Base-by-base conservation (phyloP, 2,888 invertebrate species). In the Tuberolachnus salignus region DNA sequence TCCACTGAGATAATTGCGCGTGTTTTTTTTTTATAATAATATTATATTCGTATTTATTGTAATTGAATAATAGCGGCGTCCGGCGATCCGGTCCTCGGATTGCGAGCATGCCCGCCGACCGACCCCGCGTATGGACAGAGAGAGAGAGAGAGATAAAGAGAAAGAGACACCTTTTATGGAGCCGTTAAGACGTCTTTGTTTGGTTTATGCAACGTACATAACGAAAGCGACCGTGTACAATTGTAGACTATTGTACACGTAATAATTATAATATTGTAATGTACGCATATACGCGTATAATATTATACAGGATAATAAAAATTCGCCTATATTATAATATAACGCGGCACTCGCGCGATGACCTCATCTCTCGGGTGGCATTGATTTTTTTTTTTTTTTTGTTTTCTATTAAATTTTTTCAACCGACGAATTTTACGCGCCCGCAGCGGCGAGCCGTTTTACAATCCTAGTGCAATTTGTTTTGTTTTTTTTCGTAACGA, bases 11-110 rank as follows among this genome's bases (percentile, higher is more conserved):
- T 19, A 63, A 4, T 16, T 1, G n/a, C 26, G n/a, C 16, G 9
- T 1, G 26, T 61, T 67, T 34, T 26, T 13, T 4, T 6, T 4
- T 4, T 34, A 4, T 34, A 42, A 44, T 44, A 44, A 59, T 34
- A 34, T 4, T 34, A 34, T 34, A 26, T 42, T n/a, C 1, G 42
- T 23, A 57, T 64, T 46, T 21, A 16, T 44, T 21, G 11, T 46
- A 46, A 57, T 57, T 70, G 23, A 59, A 72, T 61, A 34, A n/a
- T n/a, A n/a, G n/a, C n/a, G n/a, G n/a, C n/a, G 34, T 72, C 34
- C 14, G n/a, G 19, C 1, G 59, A 49, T 26, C 46, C 19, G 26
- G 19, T 14, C 34, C 34, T n/a, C 1, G 59, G 26, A 59, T 49
- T 26, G 19, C n/a, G 14, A 51, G 3, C 26, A 49, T 3, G n/a